A percentile compares a stretch with the other conserved stretches of the same genome.
These are phyloP conservation scores for Cynopterus brachyotis DNA, from an alignment of 2,113 vertebrate genomes.

Conservation along the genomic window DNA sequence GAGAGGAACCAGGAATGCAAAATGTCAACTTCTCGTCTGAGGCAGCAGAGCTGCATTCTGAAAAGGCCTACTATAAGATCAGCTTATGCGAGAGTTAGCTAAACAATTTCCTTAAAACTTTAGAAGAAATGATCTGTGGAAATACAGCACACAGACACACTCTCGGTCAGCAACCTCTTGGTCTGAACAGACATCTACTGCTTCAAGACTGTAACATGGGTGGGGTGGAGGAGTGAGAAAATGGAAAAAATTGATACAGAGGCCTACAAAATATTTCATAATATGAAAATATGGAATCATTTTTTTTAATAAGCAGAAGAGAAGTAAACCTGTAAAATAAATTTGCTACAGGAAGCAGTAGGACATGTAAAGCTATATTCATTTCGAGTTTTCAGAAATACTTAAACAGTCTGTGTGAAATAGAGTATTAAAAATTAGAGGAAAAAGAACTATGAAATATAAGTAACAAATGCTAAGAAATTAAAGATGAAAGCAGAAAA, in stretches of 20 bases:
- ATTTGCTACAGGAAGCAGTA: neutral
- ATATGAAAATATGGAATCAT: neutral
- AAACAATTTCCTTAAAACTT: neutral
- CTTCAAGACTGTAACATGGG: neutral
- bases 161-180: neutral
- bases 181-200: neutral
- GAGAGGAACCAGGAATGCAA: neutral
- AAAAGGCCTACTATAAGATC: neutral
- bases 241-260: neutral
- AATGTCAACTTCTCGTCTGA: neutral
- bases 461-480: neutral
- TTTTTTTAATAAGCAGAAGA: neutral
- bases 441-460: neutral
- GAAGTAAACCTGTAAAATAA: neutral
- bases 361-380: neutral
- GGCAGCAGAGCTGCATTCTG: neutral
- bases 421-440: neutral
- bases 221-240: fast-evolving
- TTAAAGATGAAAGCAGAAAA: neutral
- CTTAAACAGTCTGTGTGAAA: neutral
- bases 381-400: neutral
- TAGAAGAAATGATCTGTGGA: neutral
- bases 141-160: neutral
- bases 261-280: neutral
- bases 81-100: neutral